Conservation (phyloP, 1,140 invertebrate species). For the Ceratosolen solmsi region DNA sequence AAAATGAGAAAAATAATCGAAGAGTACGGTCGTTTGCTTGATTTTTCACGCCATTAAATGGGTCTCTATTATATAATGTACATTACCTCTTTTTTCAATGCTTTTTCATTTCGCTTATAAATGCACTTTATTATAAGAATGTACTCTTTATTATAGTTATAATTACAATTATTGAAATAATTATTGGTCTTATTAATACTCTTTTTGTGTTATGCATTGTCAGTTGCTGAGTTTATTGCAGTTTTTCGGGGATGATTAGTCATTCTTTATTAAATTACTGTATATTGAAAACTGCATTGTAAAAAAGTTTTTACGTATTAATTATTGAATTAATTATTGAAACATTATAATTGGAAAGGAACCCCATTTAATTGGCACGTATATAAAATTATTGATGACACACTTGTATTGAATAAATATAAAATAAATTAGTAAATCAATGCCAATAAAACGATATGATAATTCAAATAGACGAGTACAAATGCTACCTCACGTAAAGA, state of each 20-base stretch:
- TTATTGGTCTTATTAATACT: slow-evolving; percentile 32
- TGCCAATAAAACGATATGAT: slow-evolving; percentile 55
- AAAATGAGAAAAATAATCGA: slow-evolving; percentile 34
- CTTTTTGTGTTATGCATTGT: slow-evolving; percentile 29
- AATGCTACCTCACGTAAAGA: slow-evolving; percentile 69
- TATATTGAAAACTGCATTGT: background rate
- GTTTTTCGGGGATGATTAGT: slow-evolving; percentile 9
- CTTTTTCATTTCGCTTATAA: slow-evolving; percentile 1
- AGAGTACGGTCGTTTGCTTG: slow-evolving; percentile 47
- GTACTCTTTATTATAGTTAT: slow-evolving; percentile 17
- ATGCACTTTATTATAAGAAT: background rate
- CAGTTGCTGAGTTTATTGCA: slow-evolving; percentile 13
- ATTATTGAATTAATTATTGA: background rate
- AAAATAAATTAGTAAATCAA: slow-evolving; percentile 33
- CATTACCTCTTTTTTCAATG: slow-evolving; percentile 20
- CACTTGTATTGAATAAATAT: slow-evolving; percentile 21
- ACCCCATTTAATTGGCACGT: slow-evolving; percentile 8
- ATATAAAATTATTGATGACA: slow-evolving; percentile 2
- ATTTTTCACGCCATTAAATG: slow-evolving; percentile 20
- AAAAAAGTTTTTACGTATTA: too few relatives aligned
- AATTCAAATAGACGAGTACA: slow-evolving; percentile 68
- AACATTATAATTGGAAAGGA: background rate
- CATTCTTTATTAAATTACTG: slow-evolving; percentile 25
- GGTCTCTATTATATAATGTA: background rate
- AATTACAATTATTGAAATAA: background rate